Conservation (phyloP, 2,113 vertebrate genomes). For the Uria aalge region DNA sequence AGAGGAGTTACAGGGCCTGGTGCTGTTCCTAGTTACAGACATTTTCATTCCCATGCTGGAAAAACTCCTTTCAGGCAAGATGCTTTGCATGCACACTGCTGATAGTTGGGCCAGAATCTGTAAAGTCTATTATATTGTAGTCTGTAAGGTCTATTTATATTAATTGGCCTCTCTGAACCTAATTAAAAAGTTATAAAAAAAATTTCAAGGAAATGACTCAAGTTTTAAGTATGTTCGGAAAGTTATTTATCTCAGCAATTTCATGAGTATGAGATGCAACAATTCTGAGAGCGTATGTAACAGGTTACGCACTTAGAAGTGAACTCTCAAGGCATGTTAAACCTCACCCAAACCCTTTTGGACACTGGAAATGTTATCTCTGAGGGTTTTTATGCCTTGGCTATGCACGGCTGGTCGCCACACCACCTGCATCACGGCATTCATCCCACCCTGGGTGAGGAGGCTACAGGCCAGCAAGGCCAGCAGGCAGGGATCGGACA, state of each 20-base stretch:
- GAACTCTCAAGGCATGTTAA: background rate
- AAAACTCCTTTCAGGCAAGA: background rate
- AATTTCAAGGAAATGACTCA: background rate
- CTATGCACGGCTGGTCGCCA: background rate
- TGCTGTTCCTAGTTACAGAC: background rate
- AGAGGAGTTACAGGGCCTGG: background rate
- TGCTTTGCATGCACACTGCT: background rate
- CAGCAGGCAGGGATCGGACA: background rate
- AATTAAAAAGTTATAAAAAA: background rate
- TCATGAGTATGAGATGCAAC: background rate
- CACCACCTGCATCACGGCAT: background rate
- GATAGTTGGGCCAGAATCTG: background rate
- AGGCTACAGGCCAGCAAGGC: background rate
- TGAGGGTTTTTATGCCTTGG: background rate
- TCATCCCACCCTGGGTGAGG: background rate
- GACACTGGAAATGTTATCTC: background rate
- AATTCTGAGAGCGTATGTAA: background rate
- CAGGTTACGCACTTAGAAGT: background rate
- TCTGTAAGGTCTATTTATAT: background rate
- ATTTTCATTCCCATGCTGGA: background rate
- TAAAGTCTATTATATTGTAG: background rate
- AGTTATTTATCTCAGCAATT: background rate
- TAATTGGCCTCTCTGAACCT: background rate
- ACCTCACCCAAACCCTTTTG: background rate
- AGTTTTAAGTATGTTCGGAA: background rate